phyloP scores from a whole-genome alignment of 2,888 invertebrate genomes.

The Epirrita christyi region DNA sequence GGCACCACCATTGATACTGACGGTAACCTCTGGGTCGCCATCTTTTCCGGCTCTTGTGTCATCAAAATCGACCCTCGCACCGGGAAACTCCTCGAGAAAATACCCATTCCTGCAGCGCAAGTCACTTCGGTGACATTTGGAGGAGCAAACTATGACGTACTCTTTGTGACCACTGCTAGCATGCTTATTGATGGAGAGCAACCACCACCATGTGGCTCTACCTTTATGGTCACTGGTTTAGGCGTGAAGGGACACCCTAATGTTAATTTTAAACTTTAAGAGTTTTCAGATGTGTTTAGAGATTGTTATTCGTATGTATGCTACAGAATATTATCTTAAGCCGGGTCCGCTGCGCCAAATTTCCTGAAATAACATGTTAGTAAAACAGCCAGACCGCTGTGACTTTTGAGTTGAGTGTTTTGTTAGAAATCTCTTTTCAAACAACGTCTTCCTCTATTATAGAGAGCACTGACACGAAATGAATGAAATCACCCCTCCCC shows the following conservation, averaged over 20 bases:
- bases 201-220: conserved; percentile 82
- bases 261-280: conserved; percentile 53
- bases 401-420: no score
- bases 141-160: conserved; percentile 87
- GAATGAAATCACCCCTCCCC: no score
- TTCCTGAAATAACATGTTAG: no score
- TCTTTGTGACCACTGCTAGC: conserved; percentile 87
- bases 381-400: no score
- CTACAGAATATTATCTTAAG: no score
- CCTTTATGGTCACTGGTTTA: conserved; percentile 86
- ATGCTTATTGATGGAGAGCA: conserved; percentile 62
- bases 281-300: no score
- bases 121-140: conserved; percentile 91
- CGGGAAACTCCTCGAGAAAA: conserved; percentile 82
- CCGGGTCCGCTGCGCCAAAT: no score
- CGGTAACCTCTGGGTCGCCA: conserved; percentile 91
- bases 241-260: conserved; percentile 83
- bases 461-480: no score
- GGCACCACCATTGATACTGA: conserved; percentile 91
- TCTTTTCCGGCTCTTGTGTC: conserved; percentile 86
- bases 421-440: no score
- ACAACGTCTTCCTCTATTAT: no score
- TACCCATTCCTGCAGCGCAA: conserved; percentile 84
- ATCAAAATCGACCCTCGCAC: conserved; percentile 81
- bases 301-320: background rate